Base-by-base conservation (phyloP, 1,140 invertebrate genomes). In the Chironomus tepperi region DNA sequence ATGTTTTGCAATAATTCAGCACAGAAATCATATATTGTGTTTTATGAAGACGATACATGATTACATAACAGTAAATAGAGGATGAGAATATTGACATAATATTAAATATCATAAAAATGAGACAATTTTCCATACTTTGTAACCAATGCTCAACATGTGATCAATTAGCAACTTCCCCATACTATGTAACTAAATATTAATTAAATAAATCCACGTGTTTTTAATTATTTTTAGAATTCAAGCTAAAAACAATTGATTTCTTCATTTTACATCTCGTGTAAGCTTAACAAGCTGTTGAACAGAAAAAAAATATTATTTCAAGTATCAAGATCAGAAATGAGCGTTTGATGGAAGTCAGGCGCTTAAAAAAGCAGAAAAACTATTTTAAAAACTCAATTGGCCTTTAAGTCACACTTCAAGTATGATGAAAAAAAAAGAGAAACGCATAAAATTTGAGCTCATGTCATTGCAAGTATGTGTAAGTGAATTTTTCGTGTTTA, bases 391-490 rank as follows among this genome's bases (percentile, higher is more conserved):
- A 57, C n/a, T 57, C 47, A 57, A n/a, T 57, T 57, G 47, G 47
- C 47, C 47, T 57, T 57, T 57, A 57, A 57, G n/a, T 57, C 47
- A 57, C 47, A 57, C n/a, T 57, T n/a, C 47, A n/a, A 57, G 24
- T 34, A 34, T 34, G n/a, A 57, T 57, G 12, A 57, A 57, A 57
- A 57, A 57, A 57, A 57, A 57, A 57, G 47, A 57, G 47, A 57
- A 57, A 57, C 47, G 47, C 47, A 57, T 57, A 57, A 57, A 57
- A 57, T 15, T 57, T 57, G 12, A 57, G n/a, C 47, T 57, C 47
- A 57, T 57, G 47, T 57, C 47, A 57, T 15, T 57, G 47, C 47
- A 15, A 57, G 47, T 15, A 10, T 47, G 8, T 47, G 47, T 57
- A 57, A n/a, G 9, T 57, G 47, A n/a, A 15, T 57, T 12, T 15